Evolutionary conservation across 2,888 invertebrate species (phyloP).

Genomic region (Xanthia icteritia): DNA sequence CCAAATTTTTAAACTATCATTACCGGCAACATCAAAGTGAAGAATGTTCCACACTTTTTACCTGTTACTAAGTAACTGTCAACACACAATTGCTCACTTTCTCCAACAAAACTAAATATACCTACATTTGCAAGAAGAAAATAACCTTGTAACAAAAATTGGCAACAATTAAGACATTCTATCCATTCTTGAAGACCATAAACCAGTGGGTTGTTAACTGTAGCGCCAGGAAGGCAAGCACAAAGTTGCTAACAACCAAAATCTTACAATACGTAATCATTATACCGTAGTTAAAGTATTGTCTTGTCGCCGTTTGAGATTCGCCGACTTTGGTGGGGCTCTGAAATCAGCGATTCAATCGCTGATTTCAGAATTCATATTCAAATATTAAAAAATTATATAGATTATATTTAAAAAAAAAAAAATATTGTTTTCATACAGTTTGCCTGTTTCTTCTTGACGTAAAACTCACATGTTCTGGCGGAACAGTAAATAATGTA

Average conservation of each 20-base stretch:
- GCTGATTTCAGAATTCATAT: too few species aligned
- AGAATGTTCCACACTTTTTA: conserved; percentile 30
- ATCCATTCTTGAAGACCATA: conserved; percentile 48
- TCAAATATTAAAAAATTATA: too few species aligned
- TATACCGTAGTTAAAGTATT: conserved; percentile 85
- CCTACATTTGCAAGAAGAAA: conserved; percentile 40
- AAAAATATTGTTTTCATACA: neutral
- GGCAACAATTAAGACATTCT: conserved; percentile 46
- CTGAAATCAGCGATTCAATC: conserved; percentile 63
- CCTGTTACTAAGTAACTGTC: conserved; percentile 23
- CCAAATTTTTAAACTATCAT: neutral
- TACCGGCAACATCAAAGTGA: neutral
- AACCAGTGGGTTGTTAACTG: conserved; percentile 61
- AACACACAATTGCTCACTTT: conserved; percentile 32
- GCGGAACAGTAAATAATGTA: conserved; percentile 37
- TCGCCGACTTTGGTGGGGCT: conserved; percentile 78
- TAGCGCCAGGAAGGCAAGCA: conserved; percentile 67
- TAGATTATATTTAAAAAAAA: conserved; percentile 9
- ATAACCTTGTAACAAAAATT: conserved; percentile 51
- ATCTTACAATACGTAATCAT: conserved; percentile 85
- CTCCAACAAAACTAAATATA: conserved; percentile 20
- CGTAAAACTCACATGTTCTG: conserved; percentile 30
- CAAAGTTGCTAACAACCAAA: conserved; percentile 74
- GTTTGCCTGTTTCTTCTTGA: conserved; percentile 8
- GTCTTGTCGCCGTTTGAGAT: conserved; percentile 85